A percentile compares a stretch with the other conserved stretches of the same genome.
phyloP scores from a whole-genome alignment of 37 sponge, comb jelly and placozoan genomes.

The Chondrosia reniformis region DNA sequence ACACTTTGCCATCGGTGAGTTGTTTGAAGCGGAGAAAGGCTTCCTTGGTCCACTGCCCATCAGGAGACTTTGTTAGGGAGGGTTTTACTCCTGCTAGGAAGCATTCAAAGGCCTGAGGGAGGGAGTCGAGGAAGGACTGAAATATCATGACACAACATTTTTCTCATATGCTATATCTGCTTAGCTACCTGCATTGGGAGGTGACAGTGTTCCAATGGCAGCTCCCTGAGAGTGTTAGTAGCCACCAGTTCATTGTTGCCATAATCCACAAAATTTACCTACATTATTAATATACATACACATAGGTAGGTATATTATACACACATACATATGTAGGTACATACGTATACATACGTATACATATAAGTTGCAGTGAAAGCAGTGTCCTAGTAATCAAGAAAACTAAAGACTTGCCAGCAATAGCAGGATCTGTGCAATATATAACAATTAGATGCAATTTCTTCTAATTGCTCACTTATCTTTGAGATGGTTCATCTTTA shows the following conservation, averaged over 20 bases:
- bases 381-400: no score
- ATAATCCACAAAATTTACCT: conserved; percentile 85
- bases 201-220: conserved; percentile 25
- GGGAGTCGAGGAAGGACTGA: not conserved
- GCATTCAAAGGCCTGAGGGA: conserved; percentile 72
- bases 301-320: not conserved
- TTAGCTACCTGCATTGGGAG: conserved; percentile 33
- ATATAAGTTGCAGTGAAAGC: no score
- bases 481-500: no score
- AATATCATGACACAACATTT: not conserved
- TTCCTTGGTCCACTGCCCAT: conserved; percentile 54
- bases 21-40: conserved; percentile 42
- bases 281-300: not conserved
- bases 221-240: conserved; percentile 28
- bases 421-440: no score
- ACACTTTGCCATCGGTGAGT: conserved; percentile 40
- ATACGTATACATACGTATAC: not conserved
- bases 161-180: no score
- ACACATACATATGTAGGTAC: not conserved
- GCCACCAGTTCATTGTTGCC: conserved; percentile 72
- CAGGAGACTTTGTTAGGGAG: conserved; percentile 23
- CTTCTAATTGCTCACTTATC: no score
- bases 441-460: no score
- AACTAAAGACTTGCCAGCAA: no score
- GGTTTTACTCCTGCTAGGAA: conserved; percentile 68